Percentiles rank a stretch among this genome's conserved stretches.
Conservation (phyloP, 1,140 invertebrate genomes). For the Drosophila triauraria region DNA sequence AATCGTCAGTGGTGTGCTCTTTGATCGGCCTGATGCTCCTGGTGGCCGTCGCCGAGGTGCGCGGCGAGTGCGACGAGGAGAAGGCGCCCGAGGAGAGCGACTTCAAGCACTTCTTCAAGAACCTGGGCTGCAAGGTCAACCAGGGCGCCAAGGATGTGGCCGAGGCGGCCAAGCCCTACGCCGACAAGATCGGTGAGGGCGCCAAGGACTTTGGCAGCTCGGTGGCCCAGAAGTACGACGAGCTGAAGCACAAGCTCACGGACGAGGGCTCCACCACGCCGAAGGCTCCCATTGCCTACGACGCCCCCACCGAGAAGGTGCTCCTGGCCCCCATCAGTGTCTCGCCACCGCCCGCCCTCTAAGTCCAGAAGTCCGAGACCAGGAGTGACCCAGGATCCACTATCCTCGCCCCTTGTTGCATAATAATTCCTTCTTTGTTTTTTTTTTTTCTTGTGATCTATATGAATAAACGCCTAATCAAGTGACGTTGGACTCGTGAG, state of each 20-base stretch:
- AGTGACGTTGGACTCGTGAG: slow-evolving; percentile 36
- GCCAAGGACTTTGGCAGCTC: slow-evolving; percentile 70
- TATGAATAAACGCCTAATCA: slow-evolving; percentile 23
- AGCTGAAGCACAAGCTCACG: slow-evolving; percentile 74
- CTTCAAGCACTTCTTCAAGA: slow-evolving; percentile 75
- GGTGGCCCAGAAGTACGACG: slow-evolving; percentile 73
- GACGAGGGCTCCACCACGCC: slow-evolving; percentile 58
- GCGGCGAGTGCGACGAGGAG: slow-evolving; percentile 58
- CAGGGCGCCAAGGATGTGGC: slow-evolving; percentile 66
- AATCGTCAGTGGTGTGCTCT: slow-evolving; percentile 40
- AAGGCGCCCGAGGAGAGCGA: slow-evolving; percentile 70
- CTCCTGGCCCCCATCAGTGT: slow-evolving; percentile 67
- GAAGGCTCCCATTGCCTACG: slow-evolving; percentile 9
- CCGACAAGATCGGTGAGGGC: slow-evolving; percentile 64
- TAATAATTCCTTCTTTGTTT: slow-evolving; percentile 26
- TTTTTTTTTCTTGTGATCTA: slow-evolving; percentile 48
- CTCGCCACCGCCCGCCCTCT: slow-evolving; percentile 25
- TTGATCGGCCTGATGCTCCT: slow-evolving; percentile 53
- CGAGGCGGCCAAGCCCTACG: slow-evolving; percentile 64
- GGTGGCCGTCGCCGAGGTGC: slow-evolving; percentile 19
- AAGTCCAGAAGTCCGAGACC: not conserved
- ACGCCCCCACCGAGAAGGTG: slow-evolving; percentile 71
- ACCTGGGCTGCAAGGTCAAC: slow-evolving; percentile 68
- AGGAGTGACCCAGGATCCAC: not conserved
- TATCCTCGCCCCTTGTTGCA: slow-evolving; percentile 13